These are phyloP conservation scores for Crenuchus spilurus DNA, from an alignment of 2,797 vertebrate species.

Conservation along the genomic window DNA sequence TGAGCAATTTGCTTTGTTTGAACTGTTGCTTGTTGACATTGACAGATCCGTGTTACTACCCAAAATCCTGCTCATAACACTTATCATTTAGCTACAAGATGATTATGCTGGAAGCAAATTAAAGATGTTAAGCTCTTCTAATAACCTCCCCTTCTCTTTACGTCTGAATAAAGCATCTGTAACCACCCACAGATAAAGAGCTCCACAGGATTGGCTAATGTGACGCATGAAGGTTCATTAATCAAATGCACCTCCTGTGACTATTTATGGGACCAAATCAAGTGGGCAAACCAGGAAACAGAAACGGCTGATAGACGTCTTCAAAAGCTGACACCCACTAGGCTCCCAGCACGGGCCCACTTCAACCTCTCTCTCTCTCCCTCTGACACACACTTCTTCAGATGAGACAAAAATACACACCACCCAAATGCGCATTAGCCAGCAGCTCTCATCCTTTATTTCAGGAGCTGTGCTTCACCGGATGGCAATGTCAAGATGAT, in stretches of 20 bases:
- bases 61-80: neutral
- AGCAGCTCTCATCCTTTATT: neutral
- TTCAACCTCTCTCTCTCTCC: neutral
- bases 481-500: neutral
- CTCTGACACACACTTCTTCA: neutral
- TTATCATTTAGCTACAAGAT: constrained; percentile 8
- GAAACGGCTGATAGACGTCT: neutral
- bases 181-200: constrained; percentile 25
- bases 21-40: neutral
- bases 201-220: constrained; percentile 8
- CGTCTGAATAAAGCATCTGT: constrained; percentile 31
- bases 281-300: neutral
- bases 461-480: neutral
- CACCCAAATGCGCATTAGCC: constrained; percentile 4
- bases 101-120: constrained; percentile 25
- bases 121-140: constrained; percentile 34
- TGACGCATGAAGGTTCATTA: neutral
- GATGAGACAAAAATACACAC: constrained; percentile 18
- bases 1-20: too few relatives aligned
- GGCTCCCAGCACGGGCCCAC: constrained; percentile 10
- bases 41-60: neutral
- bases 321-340: constrained; percentile 1
- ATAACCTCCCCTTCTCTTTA: constrained; percentile 28
- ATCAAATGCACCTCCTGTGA: constrained; percentile 7
- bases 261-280: neutral